A percentile compares a stretch with the other conserved stretches of the same genome.
Conservation (phyloP, 2,113 vertebrate species). For the Limanda limanda region DNA sequence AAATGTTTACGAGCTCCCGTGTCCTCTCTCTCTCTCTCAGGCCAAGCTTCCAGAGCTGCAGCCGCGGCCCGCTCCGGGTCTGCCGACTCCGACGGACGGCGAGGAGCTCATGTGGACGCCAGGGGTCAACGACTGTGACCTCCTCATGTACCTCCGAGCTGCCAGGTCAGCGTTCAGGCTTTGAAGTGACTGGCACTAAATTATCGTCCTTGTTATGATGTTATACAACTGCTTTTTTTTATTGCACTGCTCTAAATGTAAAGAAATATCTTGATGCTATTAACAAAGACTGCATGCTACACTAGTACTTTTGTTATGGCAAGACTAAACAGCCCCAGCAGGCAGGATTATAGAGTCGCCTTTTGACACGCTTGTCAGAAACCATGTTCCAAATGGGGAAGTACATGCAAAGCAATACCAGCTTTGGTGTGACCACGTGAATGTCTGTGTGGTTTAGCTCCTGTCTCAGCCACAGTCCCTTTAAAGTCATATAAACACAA, state of each 20-base stretch:
- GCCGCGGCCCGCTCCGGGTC: conserved; percentile 83
- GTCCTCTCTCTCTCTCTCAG: conserved; percentile 74
- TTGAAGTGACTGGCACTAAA: neutral
- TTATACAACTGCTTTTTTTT: no score
- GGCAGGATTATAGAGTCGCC: neutral
- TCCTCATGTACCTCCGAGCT: conserved; percentile 98
- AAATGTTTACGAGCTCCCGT: neutral
- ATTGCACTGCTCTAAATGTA: no score
- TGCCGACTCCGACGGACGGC: conserved; percentile 89
- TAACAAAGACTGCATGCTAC: no score
- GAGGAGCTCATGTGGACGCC: conserved; percentile 98
- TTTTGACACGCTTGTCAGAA: neutral
- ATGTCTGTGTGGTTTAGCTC: neutral
- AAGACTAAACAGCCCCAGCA: no score
- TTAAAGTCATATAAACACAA: neutral
- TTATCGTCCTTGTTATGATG: no score
- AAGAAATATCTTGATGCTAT: no score
- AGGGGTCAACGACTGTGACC: conserved; percentile 97
- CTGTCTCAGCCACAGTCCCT: neutral
- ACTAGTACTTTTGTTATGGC: no score
- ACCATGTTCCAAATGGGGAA: conserved; percentile 6
- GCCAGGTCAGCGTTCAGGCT: conserved; percentile 86
- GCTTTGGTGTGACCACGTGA: neutral
- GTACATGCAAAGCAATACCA: conserved; percentile 11
- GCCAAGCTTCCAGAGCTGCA: conserved; percentile 97